Base-by-base conservation (phyloP, 2,888 invertebrate genomes). In the Scaptomyza cyrtandrae region DNA sequence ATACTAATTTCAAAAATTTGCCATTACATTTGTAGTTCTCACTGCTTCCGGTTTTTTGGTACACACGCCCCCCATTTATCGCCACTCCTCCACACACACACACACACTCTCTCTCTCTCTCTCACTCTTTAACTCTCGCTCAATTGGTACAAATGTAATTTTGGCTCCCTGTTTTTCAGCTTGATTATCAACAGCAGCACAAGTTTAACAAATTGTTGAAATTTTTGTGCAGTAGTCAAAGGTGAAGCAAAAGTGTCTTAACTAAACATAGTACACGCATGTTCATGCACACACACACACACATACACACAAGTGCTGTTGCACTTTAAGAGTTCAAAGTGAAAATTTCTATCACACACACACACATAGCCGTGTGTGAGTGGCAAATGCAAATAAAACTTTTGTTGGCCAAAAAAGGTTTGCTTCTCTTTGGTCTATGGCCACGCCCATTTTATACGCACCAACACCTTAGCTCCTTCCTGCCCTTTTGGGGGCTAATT, bases 1-100 rank as follows among this genome's bases (percentile, higher is more conserved):
- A 83, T 88, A 83, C 83, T 83, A 83, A 83, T 83, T 83, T 88
- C 81, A 83, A 86, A 83, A 86, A 88, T 88, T 88, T 83, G 65
- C 84, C 80, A 88, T 82, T 86, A 88, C 88, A 88, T 77, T 69
- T 86, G 88, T 88, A 86, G 75, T 71, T 82, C 45, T 63, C 83
- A 79, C 80, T 71, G 54, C 33, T 67, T 46, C 44, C 58, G 45
- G 48, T 24, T 9, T 33, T 39, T 39, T 5, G 39, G 44, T 33
- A 1, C 53, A 24, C 14, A 31, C 29, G 46, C 41, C 27, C 33
- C 2, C 33, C 35, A 14, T 24, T 41, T 67, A 37, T 39, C n/a
- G 35, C n/a, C 44, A 10, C 19, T 33, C 53, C n/a, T 19, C 37
- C 6, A 29, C 45, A 24, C 24, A 24, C 35, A 3, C 27, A 35